Evolutionary conservation across 2,113 vertebrate genomes (phyloP).

Genomic region (Anoplopoma fimbria): DNA sequence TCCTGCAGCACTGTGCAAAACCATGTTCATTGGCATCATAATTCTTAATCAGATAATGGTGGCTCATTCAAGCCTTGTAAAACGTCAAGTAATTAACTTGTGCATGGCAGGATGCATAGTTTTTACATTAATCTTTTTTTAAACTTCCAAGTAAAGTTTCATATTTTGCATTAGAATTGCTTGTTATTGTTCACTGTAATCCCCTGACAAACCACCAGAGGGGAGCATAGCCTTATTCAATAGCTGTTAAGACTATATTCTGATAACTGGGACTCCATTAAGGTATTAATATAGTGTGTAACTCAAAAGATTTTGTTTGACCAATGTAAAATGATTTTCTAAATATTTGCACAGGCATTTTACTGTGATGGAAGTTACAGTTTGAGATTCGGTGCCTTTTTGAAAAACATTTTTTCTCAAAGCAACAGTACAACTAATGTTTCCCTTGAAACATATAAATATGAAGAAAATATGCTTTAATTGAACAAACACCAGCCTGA

Average conservation of each 20-base stretch:
- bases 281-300: not conserved
- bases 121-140: too few species aligned
- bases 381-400: not conserved
- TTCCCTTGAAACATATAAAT: not conserved
- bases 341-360: not conserved
- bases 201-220: constrained; percentile 53
- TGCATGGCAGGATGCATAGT: not conserved
- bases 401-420: not conserved
- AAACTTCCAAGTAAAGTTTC: too few species aligned
- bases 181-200: not conserved
- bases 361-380: not conserved
- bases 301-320: not conserved
- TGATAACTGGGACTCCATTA: not conserved
- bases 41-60: not conserved
- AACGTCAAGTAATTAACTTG: not conserved
- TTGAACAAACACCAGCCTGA: not conserved
- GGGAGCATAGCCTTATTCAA: constrained; percentile 14
- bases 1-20: constrained; percentile 7
- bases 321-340: not conserved
- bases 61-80: not conserved
- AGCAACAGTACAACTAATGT: not conserved
- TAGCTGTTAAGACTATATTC: not conserved
- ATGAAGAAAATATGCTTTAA: not conserved
- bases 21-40: not conserved
- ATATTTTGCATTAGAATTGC: not conserved